phyloP scores from a whole-genome alignment of 2,797 vertebrate genomes.

The Discoglossus pictus region DNA sequence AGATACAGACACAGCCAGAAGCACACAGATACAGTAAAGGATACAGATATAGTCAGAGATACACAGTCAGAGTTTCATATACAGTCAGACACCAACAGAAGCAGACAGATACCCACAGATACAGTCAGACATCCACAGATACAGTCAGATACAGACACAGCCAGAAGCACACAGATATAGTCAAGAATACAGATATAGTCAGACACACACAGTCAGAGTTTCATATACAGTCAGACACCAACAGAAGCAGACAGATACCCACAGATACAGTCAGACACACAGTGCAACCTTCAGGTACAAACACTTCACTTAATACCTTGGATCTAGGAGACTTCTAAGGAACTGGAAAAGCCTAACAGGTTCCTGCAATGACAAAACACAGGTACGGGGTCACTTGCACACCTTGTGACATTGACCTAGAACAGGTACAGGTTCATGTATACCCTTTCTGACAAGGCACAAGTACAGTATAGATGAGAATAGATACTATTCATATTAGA shows the following conservation, averaged over 20 bases:
- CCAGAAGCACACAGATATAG: neutral
- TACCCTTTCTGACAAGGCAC: no score
- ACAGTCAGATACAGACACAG: neutral
- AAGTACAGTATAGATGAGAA: no score
- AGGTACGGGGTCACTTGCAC: no score
- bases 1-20: no score
- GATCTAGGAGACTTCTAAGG: slow-evolving; percentile 78
- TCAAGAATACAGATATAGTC: neutral
- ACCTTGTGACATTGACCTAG: no score
- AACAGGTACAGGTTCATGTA: no score
- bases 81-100: neutral
- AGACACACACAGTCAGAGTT: neutral
- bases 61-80: neutral
- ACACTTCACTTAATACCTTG: slow-evolving; percentile 70
- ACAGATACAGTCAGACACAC: neutral
- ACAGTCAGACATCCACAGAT: neutral
- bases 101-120: neutral
- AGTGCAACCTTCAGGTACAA: no score
- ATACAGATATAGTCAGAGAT: no score
- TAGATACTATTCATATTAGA: no score
- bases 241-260: neutral
- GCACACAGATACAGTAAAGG: no score
- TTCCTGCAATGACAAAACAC: slow-evolving; percentile 66
- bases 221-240: neutral
- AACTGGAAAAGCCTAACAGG: slow-evolving; percentile 79